These are phyloP conservation scores for Patella pellucida DNA, from an alignment of 2,888 invertebrate genomes.

Conservation along the genomic window DNA sequence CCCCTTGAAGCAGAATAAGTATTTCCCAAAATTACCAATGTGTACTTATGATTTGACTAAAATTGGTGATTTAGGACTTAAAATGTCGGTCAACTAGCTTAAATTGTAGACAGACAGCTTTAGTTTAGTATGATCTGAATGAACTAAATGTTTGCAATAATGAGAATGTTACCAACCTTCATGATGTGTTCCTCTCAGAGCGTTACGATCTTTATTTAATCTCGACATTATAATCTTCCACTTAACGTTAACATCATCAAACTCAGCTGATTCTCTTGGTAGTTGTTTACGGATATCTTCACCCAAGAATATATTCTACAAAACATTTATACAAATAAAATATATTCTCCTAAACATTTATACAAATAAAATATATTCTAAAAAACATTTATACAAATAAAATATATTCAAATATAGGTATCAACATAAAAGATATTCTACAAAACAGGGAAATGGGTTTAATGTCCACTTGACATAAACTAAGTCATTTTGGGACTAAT, in stretches of 20 bases:
- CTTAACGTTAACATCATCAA: constrained; percentile 80
- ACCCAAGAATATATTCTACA: constrained; percentile 84
- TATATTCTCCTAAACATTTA: background rate
- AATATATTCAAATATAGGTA: background rate
- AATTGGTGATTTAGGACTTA: too few species aligned
- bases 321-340: background rate
- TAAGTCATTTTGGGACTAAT: too few species aligned
- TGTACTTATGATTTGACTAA: too few species aligned
- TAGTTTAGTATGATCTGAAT: too few species aligned
- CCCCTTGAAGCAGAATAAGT: too few species aligned
- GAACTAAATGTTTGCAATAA: too few species aligned
- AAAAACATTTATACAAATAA: background rate
- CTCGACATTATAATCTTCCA: constrained; percentile 79
- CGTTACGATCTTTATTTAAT: constrained; percentile 70
- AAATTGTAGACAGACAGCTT: too few species aligned
- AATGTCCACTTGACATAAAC: too few species aligned
- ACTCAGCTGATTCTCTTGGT: constrained; percentile 79
- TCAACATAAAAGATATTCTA: background rate
- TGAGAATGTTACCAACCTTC: constrained; percentile 55
- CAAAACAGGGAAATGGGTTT: background rate
- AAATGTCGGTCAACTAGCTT: too few species aligned
- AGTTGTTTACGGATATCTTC: constrained; percentile 90
- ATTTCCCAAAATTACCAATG: too few species aligned
- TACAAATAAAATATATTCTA: background rate
- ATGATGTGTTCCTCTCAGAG: constrained; percentile 70